Base-by-base conservation (phyloP, 2,113 vertebrate genomes). In the Nothocercus julius region DNA sequence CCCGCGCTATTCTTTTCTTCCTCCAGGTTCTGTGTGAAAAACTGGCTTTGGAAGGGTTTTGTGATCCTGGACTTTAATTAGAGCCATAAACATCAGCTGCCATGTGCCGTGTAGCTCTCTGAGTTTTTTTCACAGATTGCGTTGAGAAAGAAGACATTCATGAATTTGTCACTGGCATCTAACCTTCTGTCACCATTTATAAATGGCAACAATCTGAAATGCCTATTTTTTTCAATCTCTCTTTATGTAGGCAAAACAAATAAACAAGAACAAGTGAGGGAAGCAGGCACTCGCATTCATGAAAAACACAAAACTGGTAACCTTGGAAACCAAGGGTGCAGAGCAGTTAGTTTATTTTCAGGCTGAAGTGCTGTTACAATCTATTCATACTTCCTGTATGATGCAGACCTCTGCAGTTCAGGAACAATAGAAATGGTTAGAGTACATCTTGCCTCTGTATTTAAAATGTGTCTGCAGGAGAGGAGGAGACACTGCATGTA, bases 291-390 rank as follows among this genome's bases (percentile, higher is more conserved):
- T 30, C n/a, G n/a, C 56, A 28, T 78, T 86, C 24, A 47, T 63
- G 83, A 54, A 78, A 80, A 77, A 61, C 80, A 61, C 80, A 47
- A 0, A 0, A 47, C 21, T n/a, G 64, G 95, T 96, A 95, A 92
- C 95, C 88, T 78, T 90, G 95, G 95, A 92, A 83, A 63, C 0
- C 9, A 86, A 67, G 80, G 61, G 68, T 85, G 42, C 63, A 70
- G 67, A 67, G 40, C 40, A 6, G 4, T 72, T 74, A 90, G 51
- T 86, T 96, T 84, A 42, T 92, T 94, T 92, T 38, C 0, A 3
- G 75, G 81, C 49, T 5, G 2, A 86, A 81, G 45, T 63, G 21
- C 84, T 59, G 0, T 51, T 78, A 19, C 22, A 36, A 54, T 54
- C 64, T 84, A 4, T 78, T 72, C 45, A 13, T 75, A 30, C 63